Conservation (phyloP, 1,140 invertebrate species). For the Leptinotarsa lineolata region DNA sequence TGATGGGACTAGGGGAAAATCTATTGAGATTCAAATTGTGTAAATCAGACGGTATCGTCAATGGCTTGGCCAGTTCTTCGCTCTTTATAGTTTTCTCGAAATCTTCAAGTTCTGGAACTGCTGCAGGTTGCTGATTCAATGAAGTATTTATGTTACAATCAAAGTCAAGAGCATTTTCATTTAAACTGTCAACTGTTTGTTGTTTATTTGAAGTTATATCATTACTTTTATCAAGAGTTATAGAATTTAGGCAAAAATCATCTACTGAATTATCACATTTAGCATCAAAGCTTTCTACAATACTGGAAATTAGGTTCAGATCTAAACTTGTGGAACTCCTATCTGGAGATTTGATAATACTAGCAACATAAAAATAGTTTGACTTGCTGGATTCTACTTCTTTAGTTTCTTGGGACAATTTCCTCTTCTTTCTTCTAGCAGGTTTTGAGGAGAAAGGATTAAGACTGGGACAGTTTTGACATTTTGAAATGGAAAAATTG, state of each 20-base stretch:
- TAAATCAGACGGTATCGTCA: conserved; percentile 21
- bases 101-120: conserved; percentile 32
- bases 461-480: background rate
- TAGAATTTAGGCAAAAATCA: background rate
- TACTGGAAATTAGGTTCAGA: background rate
- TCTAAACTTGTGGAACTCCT: background rate
- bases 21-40: conserved; percentile 21
- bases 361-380: background rate
- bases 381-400: background rate
- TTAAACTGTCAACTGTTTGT: background rate
- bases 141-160: background rate
- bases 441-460: conserved; percentile 1
- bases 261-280: background rate
- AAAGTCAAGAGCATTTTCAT: background rate
- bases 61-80: conserved; percentile 29
- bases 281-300: conserved; percentile 1
- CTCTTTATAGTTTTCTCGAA: conserved; percentile 34
- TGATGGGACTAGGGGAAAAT: conserved; percentile 24
- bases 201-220: conserved; percentile 2
- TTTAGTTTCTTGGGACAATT: background rate
- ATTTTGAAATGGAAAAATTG: background rate
- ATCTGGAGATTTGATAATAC: background rate
- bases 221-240: conserved; percentile 7
- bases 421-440: conserved; percentile 3
- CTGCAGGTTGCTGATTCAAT: conserved; percentile 24